Evolutionary conservation across 2,888 invertebrate genomes (phyloP), one percentile per base, ranked within the genome.

Genomic region (Drepana falcataria): DNA sequence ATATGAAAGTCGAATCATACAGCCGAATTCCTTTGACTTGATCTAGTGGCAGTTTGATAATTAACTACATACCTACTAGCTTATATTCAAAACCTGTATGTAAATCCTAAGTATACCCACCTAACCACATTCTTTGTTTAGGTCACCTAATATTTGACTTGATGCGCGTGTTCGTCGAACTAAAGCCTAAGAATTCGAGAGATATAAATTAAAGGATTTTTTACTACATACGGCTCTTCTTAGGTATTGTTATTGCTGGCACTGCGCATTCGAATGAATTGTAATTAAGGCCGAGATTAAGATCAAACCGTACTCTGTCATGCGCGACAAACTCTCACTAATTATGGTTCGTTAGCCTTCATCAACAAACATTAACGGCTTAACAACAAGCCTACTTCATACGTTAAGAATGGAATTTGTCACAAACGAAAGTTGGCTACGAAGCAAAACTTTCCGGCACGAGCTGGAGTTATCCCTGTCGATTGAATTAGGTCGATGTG

Each of bases 291-390:
- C 47, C 47, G 40, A 60, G 63, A 64, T 63, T 64, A 57, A 37
- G 60, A 64, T 60, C 58, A 53, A 55, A 52, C 59, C 53, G 52
- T 41, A 51, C 59, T 62, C 56, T 56, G 60, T 58, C 60, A 62
- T 63, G 57, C 58, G 51, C 56, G 53, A 49, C n/a, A 53, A 21
- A 48, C 56, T 55, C 55, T 44, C 55, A 44, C 44, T 61, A 65
- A 69, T 66, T 63, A 58, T 58, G 52, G 62, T 59, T 57, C 53
- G 61, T 65, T 59, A 54, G 9, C 3, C 44, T 9, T 44, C 44
- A 44, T 44, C 52, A 47, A 52, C 48, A 40, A 37, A 37, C 4
- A 37, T 37, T 37, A 37, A 51, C 54, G 54, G 56, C 53, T 54
- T 48, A 44, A 53, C 35, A 56, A 56, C 53, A 56, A 37, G 44